A percentile compares a stretch with the other conserved stretches of the same genome.
phyloP scores from a whole-genome alignment of 1,140 invertebrate species.

The Portunus trituberculatus region DNA sequence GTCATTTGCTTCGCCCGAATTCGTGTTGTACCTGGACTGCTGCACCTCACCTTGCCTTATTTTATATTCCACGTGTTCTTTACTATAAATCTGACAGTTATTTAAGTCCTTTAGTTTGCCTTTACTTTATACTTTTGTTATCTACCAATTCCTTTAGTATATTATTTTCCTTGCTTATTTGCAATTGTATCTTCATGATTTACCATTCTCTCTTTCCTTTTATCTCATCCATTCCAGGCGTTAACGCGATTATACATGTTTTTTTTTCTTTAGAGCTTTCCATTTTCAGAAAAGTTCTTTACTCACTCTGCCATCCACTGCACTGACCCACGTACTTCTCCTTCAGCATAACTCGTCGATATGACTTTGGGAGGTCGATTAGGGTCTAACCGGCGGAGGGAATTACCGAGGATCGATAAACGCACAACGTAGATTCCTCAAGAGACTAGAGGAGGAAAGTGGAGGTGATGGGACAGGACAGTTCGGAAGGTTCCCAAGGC shows the following conservation, averaged over 20 bases:
- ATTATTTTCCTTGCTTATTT: neutral
- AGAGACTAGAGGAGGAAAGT: constrained; percentile 45
- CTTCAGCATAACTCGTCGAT: neutral
- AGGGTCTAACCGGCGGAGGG: constrained; percentile 41
- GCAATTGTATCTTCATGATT: neutral
- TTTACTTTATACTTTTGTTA: neutral
- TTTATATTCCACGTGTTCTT: neutral
- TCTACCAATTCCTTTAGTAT: neutral
- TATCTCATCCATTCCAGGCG: too few relatives aligned
- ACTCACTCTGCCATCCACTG: neutral
- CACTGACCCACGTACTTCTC: neutral
- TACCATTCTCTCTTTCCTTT: neutral
- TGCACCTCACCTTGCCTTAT: neutral
- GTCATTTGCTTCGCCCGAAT: constrained; percentile 47
- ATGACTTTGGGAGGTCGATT: constrained; percentile 58
- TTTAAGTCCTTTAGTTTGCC: neutral
- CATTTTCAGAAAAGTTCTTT: neutral
- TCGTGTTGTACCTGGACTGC: neutral
- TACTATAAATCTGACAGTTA: neutral
- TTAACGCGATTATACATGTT: too few relatives aligned
- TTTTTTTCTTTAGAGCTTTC: too few relatives aligned
- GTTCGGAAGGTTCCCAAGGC: neutral
- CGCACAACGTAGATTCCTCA: constrained; percentile 21
- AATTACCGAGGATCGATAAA: constrained; percentile 40
- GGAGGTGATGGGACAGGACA: constrained; percentile 32